Evolutionary conservation across 1,140 invertebrate genomes (phyloP), one percentile per base, ranked within the genome.

Genomic region (Choristoneura fumiferana): DNA sequence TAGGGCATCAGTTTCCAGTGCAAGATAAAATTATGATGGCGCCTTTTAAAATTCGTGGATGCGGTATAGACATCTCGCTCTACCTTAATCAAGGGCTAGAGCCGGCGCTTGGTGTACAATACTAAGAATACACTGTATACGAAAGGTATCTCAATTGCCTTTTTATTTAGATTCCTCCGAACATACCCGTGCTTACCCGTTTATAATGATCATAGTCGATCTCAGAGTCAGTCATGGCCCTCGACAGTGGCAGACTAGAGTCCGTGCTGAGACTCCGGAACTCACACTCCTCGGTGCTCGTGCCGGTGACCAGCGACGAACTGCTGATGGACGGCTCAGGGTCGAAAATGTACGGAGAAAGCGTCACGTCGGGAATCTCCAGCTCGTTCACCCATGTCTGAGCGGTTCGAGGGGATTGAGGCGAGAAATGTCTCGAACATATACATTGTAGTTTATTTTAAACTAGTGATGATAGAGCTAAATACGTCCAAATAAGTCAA

Each of bases 141-240:
- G n/a, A n/a, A n/a, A n/a, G n/a, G n/a, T n/a, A n/a, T n/a, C n/a
- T n/a, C n/a, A n/a, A n/a, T n/a, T n/a, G n/a, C n/a, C n/a, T n/a
- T n/a, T n/a, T n/a, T n/a, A n/a, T n/a, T n/a, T n/a, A n/a, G n/a
- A n/a, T n/a, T n/a, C n/a, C n/a, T n/a, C n/a, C n/a, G n/a, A n/a
- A n/a, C n/a, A n/a, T n/a, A n/a, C n/a, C n/a, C n/a, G n/a, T n/a
- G n/a, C 77, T 78, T 18, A 86, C 84, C 67, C 75, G 57, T 55
- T 67, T 77, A 59, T 76, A 78, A 34, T 69, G 62, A 1, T 62
- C 69, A 45, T 84, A 87, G 52, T 87, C 84, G 9, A 84, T 84
- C 22, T 87, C 84, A 0, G 83, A 85, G 17, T 81, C 83, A 0
- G 83, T 84, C 78, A 86, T 75, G 18, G 83, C 81, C 9, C 81